A percentile compares a stretch with the other conserved stretches of the same genome.
Evolutionary conservation across 2,888 invertebrate species (phyloP).

Genomic region (Hydraecia micacea): DNA sequence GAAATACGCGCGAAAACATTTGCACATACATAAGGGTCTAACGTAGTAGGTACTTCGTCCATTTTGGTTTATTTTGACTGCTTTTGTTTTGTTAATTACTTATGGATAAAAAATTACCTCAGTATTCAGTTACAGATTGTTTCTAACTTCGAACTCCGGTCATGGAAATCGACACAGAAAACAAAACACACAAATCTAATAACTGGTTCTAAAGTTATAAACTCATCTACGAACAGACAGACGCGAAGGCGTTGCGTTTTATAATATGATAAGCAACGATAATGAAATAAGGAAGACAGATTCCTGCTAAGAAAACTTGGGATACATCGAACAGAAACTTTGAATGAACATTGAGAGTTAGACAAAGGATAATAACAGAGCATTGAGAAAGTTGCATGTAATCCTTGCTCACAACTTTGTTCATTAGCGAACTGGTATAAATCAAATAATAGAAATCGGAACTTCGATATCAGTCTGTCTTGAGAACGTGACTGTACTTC

Average conservation of each 20-base stretch:
- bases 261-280: constrained; percentile 4
- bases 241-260: neutral
- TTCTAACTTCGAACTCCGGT: neutral
- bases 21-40: no score
- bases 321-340: constrained; percentile 19
- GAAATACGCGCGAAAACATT: no score
- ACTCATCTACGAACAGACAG: neutral
- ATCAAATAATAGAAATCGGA: constrained; percentile 54
- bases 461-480: constrained; percentile 33
- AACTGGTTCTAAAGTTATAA: neutral
- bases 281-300: constrained; percentile 12
- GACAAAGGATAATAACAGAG: constrained; percentile 30
- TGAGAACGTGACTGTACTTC: constrained; percentile 47
- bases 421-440: constrained; percentile 53
- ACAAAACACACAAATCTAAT: neutral
- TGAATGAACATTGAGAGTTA: constrained; percentile 6
- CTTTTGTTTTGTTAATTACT: neutral
- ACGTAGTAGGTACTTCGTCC: neutral
- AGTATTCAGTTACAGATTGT: neutral
- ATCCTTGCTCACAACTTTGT: constrained; percentile 54
- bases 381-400: constrained; percentile 32
- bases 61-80: neutral
- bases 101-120: no score
- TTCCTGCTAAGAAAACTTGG: constrained; percentile 4
- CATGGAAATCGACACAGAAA: neutral